Percentiles rank a stretch among this genome's conserved stretches.
phyloP scores from a whole-genome alignment of 2,888 invertebrate species.

The Diaprepes abbreviatus region DNA sequence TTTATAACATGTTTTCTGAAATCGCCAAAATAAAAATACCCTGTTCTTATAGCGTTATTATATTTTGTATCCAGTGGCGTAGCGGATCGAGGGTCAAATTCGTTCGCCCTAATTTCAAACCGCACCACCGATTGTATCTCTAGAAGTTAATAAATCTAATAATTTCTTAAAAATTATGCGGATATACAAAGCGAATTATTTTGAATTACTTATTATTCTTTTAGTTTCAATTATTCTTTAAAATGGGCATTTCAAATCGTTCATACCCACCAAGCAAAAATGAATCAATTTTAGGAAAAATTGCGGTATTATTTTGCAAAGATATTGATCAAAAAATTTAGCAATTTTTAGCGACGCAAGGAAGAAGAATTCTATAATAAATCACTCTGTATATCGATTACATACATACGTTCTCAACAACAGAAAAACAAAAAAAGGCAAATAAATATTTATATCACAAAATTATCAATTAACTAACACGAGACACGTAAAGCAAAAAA shows the following conservation, averaged over 20 bases:
- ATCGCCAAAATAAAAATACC: constrained; percentile 44
- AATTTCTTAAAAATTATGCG: constrained; percentile 37
- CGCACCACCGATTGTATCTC: too few relatives aligned
- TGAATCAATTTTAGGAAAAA: too few relatives aligned
- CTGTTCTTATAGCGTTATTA: constrained; percentile 41
- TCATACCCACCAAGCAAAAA: too few relatives aligned
- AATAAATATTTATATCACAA: constrained; percentile 42
- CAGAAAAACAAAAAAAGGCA: background rate
- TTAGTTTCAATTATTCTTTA: too few relatives aligned
- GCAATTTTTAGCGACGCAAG: too few relatives aligned
- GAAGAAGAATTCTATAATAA: too few relatives aligned
- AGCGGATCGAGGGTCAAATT: too few relatives aligned
- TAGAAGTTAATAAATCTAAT: constrained; percentile 25
- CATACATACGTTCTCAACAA: constrained; percentile 15
- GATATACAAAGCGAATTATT: constrained; percentile 18
- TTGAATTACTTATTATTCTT: background rate
- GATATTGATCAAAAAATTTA: too few relatives aligned
- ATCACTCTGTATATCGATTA: constrained; percentile 20
- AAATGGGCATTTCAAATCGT: too few relatives aligned
- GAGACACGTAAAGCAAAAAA: constrained; percentile 37
- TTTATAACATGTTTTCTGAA: constrained; percentile 15
- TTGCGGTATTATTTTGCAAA: too few relatives aligned
- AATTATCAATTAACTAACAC: constrained; percentile 37
- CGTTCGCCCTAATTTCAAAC: too few relatives aligned
- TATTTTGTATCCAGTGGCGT: constrained; percentile 17